Evolutionary conservation across 2,888 invertebrate genomes (phyloP).

Genomic region (Aelia acuminata): DNA sequence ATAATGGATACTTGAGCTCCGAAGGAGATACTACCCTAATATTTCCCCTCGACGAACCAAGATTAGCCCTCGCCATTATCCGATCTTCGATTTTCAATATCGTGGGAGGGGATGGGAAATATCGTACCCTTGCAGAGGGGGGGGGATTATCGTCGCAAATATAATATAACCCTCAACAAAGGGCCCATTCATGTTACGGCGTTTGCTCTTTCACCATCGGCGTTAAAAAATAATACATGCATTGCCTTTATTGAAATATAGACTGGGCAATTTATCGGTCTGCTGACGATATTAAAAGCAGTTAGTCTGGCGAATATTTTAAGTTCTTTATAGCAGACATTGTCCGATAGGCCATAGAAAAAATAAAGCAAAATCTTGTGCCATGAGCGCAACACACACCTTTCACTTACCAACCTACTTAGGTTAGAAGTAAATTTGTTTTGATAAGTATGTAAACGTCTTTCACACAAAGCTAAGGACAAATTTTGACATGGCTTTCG

Average conservation of each 20-base stretch:
- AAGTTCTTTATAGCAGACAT: not conserved
- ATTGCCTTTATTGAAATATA: not conserved
- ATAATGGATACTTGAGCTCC: not conserved
- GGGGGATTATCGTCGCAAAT: conserved; percentile 22
- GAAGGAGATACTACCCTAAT: not conserved
- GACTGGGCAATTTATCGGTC: not conserved
- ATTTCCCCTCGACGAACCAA: not conserved
- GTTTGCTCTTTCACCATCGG: not conserved
- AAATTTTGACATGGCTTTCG: too few species aligned
- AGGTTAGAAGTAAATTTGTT: too few species aligned
- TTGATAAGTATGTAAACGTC: too few species aligned
- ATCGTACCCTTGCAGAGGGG: not conserved
- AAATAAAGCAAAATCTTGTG: too few species aligned
- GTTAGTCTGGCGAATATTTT: not conserved
- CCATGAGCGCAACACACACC: too few species aligned
- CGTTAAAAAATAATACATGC: conserved; percentile 18
- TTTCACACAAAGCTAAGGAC: too few species aligned
- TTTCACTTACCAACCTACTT: too few species aligned
- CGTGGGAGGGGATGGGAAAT: not conserved
- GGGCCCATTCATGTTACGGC: not conserved
- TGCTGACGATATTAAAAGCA: not conserved
- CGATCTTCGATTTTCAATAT: conserved; percentile 41
- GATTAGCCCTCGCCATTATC: conserved; percentile 1
- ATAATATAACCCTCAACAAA: conserved; percentile 19
- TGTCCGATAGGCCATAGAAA: not conserved